Base-by-base conservation (phyloP, 2,797 vertebrate species). In the Gobionotothen gibberifrons region DNA sequence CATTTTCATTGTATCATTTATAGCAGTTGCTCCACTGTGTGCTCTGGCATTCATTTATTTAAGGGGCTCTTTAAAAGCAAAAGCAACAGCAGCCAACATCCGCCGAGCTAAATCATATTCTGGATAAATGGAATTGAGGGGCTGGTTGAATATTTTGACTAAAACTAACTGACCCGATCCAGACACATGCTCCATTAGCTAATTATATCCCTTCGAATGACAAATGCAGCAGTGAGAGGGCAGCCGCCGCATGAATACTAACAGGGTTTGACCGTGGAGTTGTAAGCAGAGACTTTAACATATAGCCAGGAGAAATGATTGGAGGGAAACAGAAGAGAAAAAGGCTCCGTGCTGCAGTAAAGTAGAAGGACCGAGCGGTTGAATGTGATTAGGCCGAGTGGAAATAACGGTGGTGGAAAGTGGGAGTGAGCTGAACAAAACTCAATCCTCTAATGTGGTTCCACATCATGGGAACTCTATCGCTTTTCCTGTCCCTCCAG, bases 161-260 rank as follows among this genome's bases (percentile, higher is more conserved):
- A 75, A 56, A 76, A 77, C 69, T 59, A 72, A 76, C 81, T 71
- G 89, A 84, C 85, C 82, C 70, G 74, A 85, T 66, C 81, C 78
- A 78, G 60, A 87, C 76, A 87, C 76, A 67, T 72, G 53, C 83
- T 92, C 84, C 90, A 92, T 94, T 93, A 93, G 90, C 90, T 89
- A 90, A 93, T 92, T 91, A 92, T 88, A 81, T 66, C 49, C 78
- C 80, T 76, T 79, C 86, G 89, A 88, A 92, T 83, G 85, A 89
- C 85, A 82, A 87, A 89, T 74, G 86, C 76, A 76, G 56, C 53
- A 80, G 85, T 84, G 84, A 67, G 76, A 72, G 84, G 72, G 81
- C 63, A 55, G 71, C 66, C 32, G 19, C 71, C 10, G 5, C 73
- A 69, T 84, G 89, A 91, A 90, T 91, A 79, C 87, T 83, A 90